Conservation (phyloP, 2,797 vertebrate species). For the Vireo griseus region DNA sequence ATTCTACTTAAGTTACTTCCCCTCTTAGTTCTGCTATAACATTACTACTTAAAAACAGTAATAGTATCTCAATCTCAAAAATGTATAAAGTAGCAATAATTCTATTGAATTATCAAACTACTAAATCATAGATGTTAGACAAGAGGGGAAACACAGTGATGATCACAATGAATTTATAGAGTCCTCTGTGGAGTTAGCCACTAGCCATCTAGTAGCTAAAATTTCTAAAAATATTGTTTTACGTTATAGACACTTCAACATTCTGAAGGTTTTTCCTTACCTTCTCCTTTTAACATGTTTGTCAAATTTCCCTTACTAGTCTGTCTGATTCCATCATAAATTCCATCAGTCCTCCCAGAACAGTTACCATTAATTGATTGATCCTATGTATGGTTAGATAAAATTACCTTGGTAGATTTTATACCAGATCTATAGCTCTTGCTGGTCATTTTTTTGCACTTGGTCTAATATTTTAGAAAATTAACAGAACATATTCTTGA, state of each 20-base stretch:
- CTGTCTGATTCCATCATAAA: background rate
- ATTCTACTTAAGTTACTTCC: background rate
- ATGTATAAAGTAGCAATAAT: background rate
- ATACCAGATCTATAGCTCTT: background rate
- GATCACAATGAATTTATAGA: background rate
- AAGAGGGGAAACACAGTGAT: background rate
- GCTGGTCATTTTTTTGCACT: background rate
- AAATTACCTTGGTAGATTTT: background rate
- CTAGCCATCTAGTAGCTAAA: background rate
- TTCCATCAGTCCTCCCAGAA: background rate
- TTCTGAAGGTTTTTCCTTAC: background rate
- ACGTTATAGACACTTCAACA: background rate
- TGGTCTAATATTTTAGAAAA: background rate
- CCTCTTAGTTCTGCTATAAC: background rate
- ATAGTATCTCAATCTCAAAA: background rate
- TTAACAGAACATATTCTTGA: background rate
- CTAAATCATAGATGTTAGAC: background rate
- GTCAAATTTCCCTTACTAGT: background rate
- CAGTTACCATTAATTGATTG: background rate
- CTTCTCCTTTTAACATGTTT: background rate
- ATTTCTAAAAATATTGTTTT: background rate
- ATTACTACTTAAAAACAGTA: background rate
- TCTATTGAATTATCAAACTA: background rate
- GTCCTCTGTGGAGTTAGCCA: background rate
- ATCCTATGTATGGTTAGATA: background rate